A percentile compares a stretch with the other conserved stretches of the same genome.
Evolutionary conservation across 1,140 invertebrate genomes (phyloP).

Genomic region (Atta texana): DNA sequence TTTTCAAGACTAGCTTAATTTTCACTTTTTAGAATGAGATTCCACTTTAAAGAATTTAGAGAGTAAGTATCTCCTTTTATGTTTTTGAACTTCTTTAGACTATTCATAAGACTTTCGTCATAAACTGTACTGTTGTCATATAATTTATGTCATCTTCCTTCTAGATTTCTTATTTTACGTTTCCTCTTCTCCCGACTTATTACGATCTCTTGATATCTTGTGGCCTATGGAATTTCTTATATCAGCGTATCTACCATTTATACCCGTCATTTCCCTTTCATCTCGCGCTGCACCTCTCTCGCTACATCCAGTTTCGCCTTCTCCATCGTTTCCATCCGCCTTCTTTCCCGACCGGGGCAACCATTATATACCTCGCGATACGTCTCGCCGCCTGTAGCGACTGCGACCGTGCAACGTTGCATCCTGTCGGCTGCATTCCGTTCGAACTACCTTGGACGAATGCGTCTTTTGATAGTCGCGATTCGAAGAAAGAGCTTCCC

Average conservation of each 20-base stretch:
- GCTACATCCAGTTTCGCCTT: constrained; percentile 47
- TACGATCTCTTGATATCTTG: constrained; percentile 14
- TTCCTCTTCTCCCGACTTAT: neutral
- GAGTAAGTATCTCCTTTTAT: neutral
- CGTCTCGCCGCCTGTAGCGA: constrained; percentile 48
- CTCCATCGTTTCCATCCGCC: constrained; percentile 48
- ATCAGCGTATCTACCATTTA: constrained; percentile 52
- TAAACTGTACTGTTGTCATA: neutral
- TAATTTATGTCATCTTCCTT: neutral
- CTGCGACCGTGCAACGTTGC: constrained; percentile 53
- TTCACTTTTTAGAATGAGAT: too few relatives aligned
- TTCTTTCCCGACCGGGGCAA: constrained; percentile 45
- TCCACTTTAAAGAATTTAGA: too few relatives aligned
- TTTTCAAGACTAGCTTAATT: too few relatives aligned
- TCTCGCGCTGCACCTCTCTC: constrained; percentile 50
- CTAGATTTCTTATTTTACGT: neutral
- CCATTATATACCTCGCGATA: constrained; percentile 53
- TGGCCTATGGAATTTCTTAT: constrained; percentile 12
- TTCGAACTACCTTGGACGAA: constrained; percentile 32
- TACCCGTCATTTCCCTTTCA: constrained; percentile 60
- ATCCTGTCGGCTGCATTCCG: constrained; percentile 55
- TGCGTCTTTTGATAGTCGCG: constrained; percentile 36
- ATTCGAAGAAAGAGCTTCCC: constrained; percentile 37
- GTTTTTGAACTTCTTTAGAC: constrained; percentile 15
- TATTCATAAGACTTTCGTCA: neutral